These are phyloP conservation scores for Sorex maritimensis DNA, from an alignment of 2,797 vertebrate genomes.

Conservation along the genomic window DNA sequence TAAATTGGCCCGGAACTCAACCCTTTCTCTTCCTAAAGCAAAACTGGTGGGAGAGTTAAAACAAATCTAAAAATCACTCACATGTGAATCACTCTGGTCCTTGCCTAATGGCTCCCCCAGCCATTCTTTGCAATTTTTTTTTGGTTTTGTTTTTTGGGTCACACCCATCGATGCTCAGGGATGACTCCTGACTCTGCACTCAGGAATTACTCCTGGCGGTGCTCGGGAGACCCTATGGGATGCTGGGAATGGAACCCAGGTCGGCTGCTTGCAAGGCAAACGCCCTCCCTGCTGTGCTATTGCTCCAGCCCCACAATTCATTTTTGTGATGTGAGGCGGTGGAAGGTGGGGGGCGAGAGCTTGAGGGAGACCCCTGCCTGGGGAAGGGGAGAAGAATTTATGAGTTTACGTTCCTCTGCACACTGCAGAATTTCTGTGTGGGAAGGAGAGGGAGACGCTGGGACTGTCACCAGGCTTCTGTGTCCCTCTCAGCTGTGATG, in stretches of 20 bases:
- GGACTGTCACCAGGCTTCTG: not conserved
- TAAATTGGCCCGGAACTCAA: not conserved
- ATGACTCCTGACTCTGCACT: no score
- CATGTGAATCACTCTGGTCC: not conserved
- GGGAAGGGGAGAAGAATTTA: not conserved
- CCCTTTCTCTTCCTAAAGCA: not conserved
- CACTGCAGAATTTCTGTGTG: not conserved
- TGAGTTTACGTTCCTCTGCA: not conserved
- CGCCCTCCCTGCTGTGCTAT: no score
- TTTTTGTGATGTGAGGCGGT: not conserved
- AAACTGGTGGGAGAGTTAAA: not conserved
- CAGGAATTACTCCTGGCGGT: no score
- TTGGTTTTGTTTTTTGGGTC: no score
- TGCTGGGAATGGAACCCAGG: no score
- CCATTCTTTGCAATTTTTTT: not conserved
- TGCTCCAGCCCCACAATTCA: no score
- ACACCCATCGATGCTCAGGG: no score
- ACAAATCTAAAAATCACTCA: constrained; percentile 18
- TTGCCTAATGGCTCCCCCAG: not conserved
- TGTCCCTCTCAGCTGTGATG: not conserved
- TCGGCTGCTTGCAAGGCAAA: no score
- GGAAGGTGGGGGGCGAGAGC: not conserved
- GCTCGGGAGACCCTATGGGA: no score
- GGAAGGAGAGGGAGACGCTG: not conserved
- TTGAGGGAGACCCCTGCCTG: no score